phyloP scores from a whole-genome alignment of 2,113 vertebrate species.

The Nothoprocta perdicaria region DNA sequence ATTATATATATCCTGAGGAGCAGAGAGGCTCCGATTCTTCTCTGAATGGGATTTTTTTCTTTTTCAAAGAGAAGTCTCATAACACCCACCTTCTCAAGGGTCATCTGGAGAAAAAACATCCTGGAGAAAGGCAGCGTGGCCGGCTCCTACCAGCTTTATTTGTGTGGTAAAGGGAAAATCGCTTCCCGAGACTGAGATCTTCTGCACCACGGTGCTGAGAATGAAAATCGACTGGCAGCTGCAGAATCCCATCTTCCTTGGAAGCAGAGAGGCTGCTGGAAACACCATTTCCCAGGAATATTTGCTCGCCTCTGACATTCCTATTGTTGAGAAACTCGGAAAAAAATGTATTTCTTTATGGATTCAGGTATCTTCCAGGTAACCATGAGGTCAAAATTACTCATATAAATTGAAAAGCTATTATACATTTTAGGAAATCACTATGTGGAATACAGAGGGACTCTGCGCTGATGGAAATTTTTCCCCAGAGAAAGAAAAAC shows the following conservation, averaged over 20 bases:
- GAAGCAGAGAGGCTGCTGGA: not conserved
- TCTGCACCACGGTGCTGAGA: accelerated
- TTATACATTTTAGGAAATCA: not conserved
- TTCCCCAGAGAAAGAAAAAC: not conserved
- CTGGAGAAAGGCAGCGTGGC: not conserved
- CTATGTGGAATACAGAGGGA: not conserved
- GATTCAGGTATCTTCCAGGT: not conserved
- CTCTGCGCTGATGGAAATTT: not conserved
- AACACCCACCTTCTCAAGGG: not conserved
- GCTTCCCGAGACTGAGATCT: not conserved
- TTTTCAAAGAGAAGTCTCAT: not conserved
- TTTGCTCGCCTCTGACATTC: not conserved
- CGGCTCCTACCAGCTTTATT: not conserved
- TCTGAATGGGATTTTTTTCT: not conserved
- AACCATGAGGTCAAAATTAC: not conserved
- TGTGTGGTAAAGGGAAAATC: not conserved
- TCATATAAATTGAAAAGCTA: not conserved
- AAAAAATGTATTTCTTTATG: not conserved
- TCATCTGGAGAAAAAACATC: not conserved
- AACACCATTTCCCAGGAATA: accelerated
- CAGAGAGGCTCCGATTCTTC: not conserved
- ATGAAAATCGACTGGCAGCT: not conserved
- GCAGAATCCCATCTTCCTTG: not conserved
- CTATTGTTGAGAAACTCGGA: not conserved
- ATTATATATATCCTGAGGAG: not conserved